Base-by-base conservation (phyloP, 2,797 vertebrate species). In the Austrolebias charrua region DNA sequence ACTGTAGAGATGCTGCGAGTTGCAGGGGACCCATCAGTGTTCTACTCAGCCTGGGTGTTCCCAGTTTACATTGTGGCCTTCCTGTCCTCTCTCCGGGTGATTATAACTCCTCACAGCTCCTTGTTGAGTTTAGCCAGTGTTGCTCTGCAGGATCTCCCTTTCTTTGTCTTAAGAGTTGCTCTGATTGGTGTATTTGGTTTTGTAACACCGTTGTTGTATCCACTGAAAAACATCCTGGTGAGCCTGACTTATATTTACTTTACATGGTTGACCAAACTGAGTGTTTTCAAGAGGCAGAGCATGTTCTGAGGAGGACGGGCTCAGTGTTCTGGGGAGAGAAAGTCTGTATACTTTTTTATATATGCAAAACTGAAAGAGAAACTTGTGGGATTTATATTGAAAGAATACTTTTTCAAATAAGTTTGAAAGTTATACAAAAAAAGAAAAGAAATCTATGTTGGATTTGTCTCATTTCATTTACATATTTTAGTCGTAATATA, bases 1-100 rank as follows among this genome's bases (percentile, higher is more conserved):
- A 93, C 94, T 0, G 80, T 88, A 47, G 95, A 95, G 75, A 86
- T 95, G 89, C 46, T 95, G 40, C 87, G 94, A n/a, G 86, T 92
- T 31, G 88, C 86, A 0, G 91, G 91, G 24, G 66, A 86, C 18
- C 69, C 71, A 0, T 0, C 4, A 0, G 68, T 95, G 66, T 94
- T 88, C 79, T 88, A 63, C 67, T 92, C 94, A 0, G 60, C 3
- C 51, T 95, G 95, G 95, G 64, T 93, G 29, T 93, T 93, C 55
- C 92, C 93, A 0, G 60, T 94, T 42, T 95, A 92, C 64, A 88
- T 93, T 49, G 55, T 94, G 4, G 79, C 90, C 66, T 94, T 90
- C 73, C 49, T 94, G 48, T 95, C 94, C 31, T 71, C 86, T 1
- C 72, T 95, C 2, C 87, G 93, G 12, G 51, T 91, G 14, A 62